These are phyloP conservation scores for Saguinus imperator DNA, from an alignment of 2,113 vertebrate genomes.

Conservation along the genomic window DNA sequence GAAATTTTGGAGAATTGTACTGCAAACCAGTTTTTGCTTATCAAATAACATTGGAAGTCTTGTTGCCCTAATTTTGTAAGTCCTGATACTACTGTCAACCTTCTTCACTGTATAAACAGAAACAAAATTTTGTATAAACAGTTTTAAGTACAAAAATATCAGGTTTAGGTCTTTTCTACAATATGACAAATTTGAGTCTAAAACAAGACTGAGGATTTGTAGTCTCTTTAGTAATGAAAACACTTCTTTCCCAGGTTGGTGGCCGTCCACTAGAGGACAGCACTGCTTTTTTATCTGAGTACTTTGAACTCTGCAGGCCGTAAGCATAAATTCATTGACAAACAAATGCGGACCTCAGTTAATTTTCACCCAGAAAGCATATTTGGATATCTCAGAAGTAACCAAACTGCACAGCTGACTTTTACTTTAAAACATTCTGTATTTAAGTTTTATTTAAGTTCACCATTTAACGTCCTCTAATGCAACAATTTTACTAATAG, in stretches of 20 bases:
- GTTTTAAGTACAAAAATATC: neutral
- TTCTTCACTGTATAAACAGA: neutral
- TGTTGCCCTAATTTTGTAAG: neutral
- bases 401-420: conserved; percentile 12
- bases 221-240: conserved; percentile 39
- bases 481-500: conserved; percentile 65
- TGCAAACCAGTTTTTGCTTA: neutral
- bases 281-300: conserved; percentile 90
- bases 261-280: conserved; percentile 92
- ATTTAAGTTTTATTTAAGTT: conserved; percentile 57
- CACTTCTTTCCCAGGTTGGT: neutral
- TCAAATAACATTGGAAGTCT: neutral
- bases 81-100: neutral
- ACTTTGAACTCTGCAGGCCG: conserved; percentile 65
- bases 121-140: neutral
- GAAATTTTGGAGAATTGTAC: neutral
- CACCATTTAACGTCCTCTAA: conserved; percentile 12
- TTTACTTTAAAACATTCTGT: conserved; percentile 60
- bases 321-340: conserved; percentile 74
- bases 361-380: conserved; percentile 65
- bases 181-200: neutral
- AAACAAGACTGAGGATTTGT: neutral
- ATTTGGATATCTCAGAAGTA: conserved; percentile 64
- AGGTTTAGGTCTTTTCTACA: neutral
- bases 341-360: conserved; percentile 72